Conservation (phyloP, 2,113 vertebrate species). For the Equus quagga region DNA sequence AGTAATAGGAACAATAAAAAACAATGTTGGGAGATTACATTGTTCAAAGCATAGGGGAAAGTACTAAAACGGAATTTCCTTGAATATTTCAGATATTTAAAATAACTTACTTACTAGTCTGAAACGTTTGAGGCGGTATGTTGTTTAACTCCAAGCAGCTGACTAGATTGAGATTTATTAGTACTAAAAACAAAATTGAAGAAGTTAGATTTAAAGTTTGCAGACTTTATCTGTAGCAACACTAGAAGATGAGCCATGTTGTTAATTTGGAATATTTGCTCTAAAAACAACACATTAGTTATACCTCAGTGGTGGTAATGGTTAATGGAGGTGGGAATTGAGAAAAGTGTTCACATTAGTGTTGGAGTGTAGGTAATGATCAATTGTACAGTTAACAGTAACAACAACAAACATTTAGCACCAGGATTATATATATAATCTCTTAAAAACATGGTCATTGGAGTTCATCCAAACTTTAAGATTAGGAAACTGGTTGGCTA, state of each 20-base stretch:
- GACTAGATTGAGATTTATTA: constrained; percentile 49
- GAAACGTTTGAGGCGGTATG: constrained; percentile 47
- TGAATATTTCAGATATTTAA: neutral
- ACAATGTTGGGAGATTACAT: constrained; percentile 67
- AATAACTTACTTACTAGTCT: constrained; percentile 31
- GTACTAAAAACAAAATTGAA: constrained; percentile 56
- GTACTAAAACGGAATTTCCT: constrained; percentile 61
- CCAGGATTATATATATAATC: neutral
- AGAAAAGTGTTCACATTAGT: constrained; percentile 57
- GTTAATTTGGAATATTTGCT: constrained; percentile 68
- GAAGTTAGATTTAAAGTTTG: constrained; percentile 54
- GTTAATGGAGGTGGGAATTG: constrained; percentile 40
- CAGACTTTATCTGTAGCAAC: constrained; percentile 44
- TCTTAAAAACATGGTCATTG: constrained; percentile 5
- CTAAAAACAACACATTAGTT: constrained; percentile 47
- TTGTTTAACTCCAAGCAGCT: constrained; percentile 30
- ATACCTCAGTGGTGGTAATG: constrained; percentile 49
- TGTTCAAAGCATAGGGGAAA: constrained; percentile 74
- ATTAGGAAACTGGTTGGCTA: constrained; percentile 66
- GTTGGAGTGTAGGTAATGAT: constrained; percentile 32
- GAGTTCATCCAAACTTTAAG: constrained; percentile 51
- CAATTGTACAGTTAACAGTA: neutral
- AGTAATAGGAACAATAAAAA: constrained; percentile 67
- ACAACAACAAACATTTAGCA: neutral
- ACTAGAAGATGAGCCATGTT: constrained; percentile 45